Conservation (phyloP, 2,113 vertebrate genomes). For the Bolborhynchus lineola region DNA sequence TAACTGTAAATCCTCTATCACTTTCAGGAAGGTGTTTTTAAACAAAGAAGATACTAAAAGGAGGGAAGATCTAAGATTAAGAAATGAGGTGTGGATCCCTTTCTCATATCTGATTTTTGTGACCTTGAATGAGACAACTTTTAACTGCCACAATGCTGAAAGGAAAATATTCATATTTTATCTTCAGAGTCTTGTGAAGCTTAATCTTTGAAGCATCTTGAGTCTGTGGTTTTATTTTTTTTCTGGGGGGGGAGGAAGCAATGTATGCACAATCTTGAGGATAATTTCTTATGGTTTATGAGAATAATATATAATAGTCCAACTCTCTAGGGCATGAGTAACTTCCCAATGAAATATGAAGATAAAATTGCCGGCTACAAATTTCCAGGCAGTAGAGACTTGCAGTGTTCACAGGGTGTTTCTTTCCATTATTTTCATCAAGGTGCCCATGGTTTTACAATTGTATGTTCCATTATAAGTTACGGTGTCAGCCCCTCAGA, state of each 20-base stretch:
- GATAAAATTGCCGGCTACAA: neutral
- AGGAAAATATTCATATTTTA: neutral
- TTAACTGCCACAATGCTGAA: neutral
- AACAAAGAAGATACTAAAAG: neutral
- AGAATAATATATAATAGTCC: neutral
- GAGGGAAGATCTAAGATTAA: neutral
- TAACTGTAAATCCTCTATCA: neutral
- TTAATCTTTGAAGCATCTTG: neutral
- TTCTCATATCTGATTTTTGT: neutral
- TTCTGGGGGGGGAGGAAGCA: neutral
- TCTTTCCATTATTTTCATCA: neutral
- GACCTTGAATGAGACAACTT: neutral
- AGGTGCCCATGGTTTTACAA: neutral
- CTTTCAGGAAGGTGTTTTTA: neutral
- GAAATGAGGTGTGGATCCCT: neutral
- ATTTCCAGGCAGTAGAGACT: neutral
- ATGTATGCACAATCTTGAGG: neutral
- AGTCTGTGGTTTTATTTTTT: neutral
- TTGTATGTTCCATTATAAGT: neutral
- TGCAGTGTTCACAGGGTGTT: neutral
- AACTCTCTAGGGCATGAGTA: neutral
- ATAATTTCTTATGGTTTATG: neutral
- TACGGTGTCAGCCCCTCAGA: neutral
- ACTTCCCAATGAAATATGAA: neutral
- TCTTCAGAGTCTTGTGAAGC: neutral